These are phyloP conservation scores for Isurus oxyrinchus DNA, from an alignment of 2,113 vertebrate genomes.

Conservation along the genomic window DNA sequence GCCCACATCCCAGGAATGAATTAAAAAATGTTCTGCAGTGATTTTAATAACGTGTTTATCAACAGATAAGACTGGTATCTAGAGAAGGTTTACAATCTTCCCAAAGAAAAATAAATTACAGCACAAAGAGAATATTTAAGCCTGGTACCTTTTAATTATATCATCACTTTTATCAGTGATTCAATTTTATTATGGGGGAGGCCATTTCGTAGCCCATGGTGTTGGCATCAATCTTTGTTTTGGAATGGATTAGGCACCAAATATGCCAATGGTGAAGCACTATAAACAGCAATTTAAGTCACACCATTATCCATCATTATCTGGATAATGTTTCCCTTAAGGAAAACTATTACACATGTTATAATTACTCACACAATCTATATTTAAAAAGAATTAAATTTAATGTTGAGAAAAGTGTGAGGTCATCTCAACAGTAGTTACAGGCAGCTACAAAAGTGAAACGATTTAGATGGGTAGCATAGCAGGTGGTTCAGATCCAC, in stretches of 20 bases:
- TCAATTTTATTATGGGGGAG: background rate
- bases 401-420: background rate
- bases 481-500: background rate
- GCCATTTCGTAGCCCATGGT: background rate
- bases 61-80: background rate
- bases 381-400: background rate
- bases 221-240: background rate
- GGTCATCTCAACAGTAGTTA: background rate
- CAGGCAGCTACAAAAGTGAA: background rate
- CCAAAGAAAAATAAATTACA: background rate
- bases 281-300: background rate
- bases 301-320: background rate
- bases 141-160: background rate
- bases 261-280: background rate
- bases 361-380: background rate
- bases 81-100: background rate
- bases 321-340: background rate
- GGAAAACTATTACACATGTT: background rate
- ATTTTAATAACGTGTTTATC: background rate
- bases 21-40: background rate
- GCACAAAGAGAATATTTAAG: background rate
- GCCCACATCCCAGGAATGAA: background rate
- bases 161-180: background rate
- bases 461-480: background rate
- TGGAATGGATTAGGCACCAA: background rate